Evolutionary conservation across 2,888 invertebrate genomes (phyloP).

Genomic region (Steinernema carpocapsae): DNA sequence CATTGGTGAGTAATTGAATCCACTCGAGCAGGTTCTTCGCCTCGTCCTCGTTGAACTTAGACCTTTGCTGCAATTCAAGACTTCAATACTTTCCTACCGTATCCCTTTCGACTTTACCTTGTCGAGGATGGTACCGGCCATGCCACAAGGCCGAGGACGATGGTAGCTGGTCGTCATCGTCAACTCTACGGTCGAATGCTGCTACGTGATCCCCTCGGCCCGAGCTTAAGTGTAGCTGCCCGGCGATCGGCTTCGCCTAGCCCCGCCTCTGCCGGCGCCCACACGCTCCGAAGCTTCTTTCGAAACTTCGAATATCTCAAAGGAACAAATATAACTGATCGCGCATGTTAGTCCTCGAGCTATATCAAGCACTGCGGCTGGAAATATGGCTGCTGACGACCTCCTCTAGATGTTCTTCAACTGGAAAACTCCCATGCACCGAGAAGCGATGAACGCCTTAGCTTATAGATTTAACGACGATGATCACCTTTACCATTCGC

Average conservation of each 20-base stretch:
- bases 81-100: no score
- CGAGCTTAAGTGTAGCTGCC: constrained; percentile 4
- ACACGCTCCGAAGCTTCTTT: not conserved
- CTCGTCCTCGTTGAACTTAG: constrained; percentile 92
- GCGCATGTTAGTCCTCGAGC: not conserved
- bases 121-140: constrained; percentile 59
- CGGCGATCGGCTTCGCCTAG: not conserved
- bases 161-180: constrained; percentile 44
- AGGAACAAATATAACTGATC: not conserved
- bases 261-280: not conserved
- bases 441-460: no score
- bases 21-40: constrained; percentile 90
- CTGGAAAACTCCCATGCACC: not conserved
- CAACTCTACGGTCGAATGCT: not conserved
- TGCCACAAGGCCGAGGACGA: constrained; percentile 57
- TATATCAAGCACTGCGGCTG: not conserved
- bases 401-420: not conserved
- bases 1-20: constrained; percentile 84
- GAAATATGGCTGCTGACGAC: not conserved
- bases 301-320: not conserved
- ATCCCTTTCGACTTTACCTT: constrained; percentile 45
- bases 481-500: no score
- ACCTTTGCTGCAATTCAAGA: constrained; percentile 79
- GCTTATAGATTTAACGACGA: no score
- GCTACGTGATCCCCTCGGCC: constrained; percentile 1